A percentile compares a stretch with the other conserved stretches of the same genome.
Conservation (phyloP, 2,888 invertebrate genomes). For the Morinoia aosen region DNA sequence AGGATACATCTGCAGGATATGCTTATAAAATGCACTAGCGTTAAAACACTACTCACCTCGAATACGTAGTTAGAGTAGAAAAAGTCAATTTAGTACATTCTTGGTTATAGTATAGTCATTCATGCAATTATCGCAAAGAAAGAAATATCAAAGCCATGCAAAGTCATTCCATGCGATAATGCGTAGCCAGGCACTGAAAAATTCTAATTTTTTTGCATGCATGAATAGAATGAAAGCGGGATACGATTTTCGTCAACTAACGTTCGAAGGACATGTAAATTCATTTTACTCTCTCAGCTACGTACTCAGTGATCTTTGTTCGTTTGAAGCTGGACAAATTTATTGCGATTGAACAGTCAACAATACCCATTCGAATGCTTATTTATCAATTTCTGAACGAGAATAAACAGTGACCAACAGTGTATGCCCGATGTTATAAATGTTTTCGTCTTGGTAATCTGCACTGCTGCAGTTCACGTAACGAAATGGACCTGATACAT, state of each 20-base stretch:
- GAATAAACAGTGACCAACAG: not conserved
- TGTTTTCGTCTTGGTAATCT: too few relatives aligned
- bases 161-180: not conserved
- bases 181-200: not conserved
- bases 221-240: not conserved
- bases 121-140: not conserved
- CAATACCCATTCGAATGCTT: not conserved
- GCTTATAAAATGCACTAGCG: too few relatives aligned
- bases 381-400: not conserved
- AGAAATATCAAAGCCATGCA: not conserved
- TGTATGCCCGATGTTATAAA: too few relatives aligned
- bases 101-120: not conserved
- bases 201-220: not conserved
- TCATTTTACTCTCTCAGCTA: not conserved
- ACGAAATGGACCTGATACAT: too few relatives aligned
- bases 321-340: not conserved
- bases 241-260: not conserved
- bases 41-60: not conserved
- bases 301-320: not conserved
- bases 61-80: not conserved
- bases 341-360: not conserved
- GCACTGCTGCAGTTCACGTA: too few relatives aligned
- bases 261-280: not conserved
- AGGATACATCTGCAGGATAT: too few relatives aligned
- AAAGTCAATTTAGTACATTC: not conserved